These are phyloP conservation scores for Saguinus oedipus DNA, from an alignment of 2,797 vertebrate genomes.

Conservation along the genomic window DNA sequence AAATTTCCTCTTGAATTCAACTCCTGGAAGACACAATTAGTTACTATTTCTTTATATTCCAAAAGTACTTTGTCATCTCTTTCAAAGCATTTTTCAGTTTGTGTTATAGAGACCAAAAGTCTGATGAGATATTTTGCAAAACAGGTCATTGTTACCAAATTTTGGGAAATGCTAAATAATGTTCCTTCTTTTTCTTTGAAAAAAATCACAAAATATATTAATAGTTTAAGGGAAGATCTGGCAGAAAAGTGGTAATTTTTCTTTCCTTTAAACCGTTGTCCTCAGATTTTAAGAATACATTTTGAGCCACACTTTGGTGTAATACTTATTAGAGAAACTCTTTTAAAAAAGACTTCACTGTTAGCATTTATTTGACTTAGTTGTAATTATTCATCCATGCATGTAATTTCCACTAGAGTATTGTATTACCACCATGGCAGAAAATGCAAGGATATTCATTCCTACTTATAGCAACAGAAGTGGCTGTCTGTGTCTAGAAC, in stretches of 20 bases:
- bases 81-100: not conserved
- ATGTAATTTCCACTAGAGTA: not conserved
- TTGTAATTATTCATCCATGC: not conserved
- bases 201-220: not conserved
- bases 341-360: not conserved
- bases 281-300: not conserved
- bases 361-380: not conserved
- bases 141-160: not conserved
- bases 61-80: not conserved
- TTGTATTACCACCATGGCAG: not conserved
- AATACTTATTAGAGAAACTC: not conserved
- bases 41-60: not conserved
- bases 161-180: not conserved
- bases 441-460: not conserved
- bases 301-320: not conserved
- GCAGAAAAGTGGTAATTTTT: not conserved
- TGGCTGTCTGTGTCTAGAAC: not conserved
- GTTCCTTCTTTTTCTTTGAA: not conserved
- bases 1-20: not conserved
- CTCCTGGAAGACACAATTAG: not conserved
- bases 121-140: not conserved
- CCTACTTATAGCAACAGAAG: not conserved
- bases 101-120: not conserved
- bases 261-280: not conserved
- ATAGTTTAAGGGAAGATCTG: not conserved